A percentile compares a stretch with the other conserved stretches of the same genome.
Conservation (phyloP, 2,113 vertebrate species). For the Chlamydotis undulata region DNA sequence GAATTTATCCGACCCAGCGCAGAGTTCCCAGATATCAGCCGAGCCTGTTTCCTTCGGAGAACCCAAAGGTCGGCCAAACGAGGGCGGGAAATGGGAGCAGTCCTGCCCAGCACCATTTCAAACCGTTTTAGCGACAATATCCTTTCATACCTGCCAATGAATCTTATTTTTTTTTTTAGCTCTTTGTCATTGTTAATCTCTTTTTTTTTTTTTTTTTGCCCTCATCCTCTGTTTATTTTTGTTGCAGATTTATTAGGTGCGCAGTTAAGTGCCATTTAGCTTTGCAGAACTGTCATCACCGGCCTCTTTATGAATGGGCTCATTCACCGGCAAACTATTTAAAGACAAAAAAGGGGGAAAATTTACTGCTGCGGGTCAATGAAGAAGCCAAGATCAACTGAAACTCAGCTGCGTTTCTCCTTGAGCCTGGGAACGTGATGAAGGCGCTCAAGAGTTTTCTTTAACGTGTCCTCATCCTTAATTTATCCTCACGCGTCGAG, state of each 20-base stretch:
- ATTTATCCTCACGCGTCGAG: slow-evolving; percentile 48
- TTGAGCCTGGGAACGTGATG: slow-evolving; percentile 42
- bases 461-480: not conserved
- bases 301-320: slow-evolving; percentile 71
- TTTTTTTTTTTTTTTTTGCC: not conserved
- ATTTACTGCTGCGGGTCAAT: slow-evolving; percentile 68
- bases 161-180: not conserved
- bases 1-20: accelerated
- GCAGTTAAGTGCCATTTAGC: slow-evolving; percentile 69
- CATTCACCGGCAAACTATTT: slow-evolving; percentile 76
- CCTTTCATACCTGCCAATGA: slow-evolving; percentile 1
- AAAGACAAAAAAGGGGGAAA: slow-evolving; percentile 56
- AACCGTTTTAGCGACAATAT: not conserved
- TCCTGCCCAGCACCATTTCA: not conserved
- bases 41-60: not conserved
- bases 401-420: slow-evolving; percentile 63
- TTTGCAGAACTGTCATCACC: slow-evolving; percentile 70
- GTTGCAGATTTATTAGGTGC: slow-evolving; percentile 71
- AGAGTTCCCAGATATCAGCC: not conserved
- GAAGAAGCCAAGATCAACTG: slow-evolving; percentile 73
- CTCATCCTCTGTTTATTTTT: slow-evolving; percentile 73
- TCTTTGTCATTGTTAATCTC: slow-evolving; percentile 18
- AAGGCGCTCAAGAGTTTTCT: slow-evolving; percentile 14
- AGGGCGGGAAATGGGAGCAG: not conserved
- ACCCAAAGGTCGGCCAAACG: slow-evolving; percentile 8